Evolutionary conservation across 2,797 vertebrate genomes (phyloP), one percentile per base, ranked within the genome.

Genomic region (Bovichtus diacanthus): DNA sequence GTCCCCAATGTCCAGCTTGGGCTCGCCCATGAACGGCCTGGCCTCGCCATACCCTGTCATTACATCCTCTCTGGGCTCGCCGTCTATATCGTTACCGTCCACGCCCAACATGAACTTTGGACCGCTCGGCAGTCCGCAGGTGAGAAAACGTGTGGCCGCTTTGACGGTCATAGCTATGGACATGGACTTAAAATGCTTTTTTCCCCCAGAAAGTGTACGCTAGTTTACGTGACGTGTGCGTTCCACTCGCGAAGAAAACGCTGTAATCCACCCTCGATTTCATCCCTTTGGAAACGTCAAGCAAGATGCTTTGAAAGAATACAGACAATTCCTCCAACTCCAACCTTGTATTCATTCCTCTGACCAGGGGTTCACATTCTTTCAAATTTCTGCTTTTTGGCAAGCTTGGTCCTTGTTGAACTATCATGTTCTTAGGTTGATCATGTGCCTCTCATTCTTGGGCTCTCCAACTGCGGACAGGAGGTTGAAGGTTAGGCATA

Each of bases 41-140:
- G 93, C 95, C 16, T 97, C 97, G 0, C 96, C 97, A 0, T 98
- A 98, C 80, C 93, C 96, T 2, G 97, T 98, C 91, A 97, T 98
- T 54, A 88, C 97, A 0, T 96, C 97, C 0, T 96, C 97, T 15
- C 87, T 98, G 43, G 93, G 94, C 46, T 97, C 97, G 0, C 96
- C 97, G 4, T 94, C 96, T 0, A 70, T 96, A 5, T 90, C 97
- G 0, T 83, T 97, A 74, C 95, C 96, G 21, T 96, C 96, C 1
- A 94, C 95, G 10, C 95, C 96, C 0, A 96, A 92, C 72, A 90
- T 98, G 92, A 96, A 95, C 78, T 96, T 96, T 53, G 93, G 96
- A 74, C 66, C 93, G 0, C 96, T 98, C 0, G 67, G 85, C 77
- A 96, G 95, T 80, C 96, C 97, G 0, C 97, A 98, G 96, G 97